phyloP scores from a whole-genome alignment of 2,113 vertebrate genomes.

The Trogon surrucura region DNA sequence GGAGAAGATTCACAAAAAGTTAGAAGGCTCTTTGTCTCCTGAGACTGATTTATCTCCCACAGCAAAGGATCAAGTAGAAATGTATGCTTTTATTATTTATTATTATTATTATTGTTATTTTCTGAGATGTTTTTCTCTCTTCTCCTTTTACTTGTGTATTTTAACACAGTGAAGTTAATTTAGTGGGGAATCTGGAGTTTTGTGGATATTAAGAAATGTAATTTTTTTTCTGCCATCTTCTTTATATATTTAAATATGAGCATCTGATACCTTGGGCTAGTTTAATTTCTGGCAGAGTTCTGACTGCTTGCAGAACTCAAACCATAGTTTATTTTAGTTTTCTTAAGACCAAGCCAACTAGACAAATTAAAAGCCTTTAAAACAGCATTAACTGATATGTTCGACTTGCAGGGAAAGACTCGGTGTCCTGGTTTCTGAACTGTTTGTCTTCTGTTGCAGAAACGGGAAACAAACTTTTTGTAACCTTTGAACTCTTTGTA shows the following conservation, averaged over 20 bases:
- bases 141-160: not conserved
- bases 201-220: not conserved
- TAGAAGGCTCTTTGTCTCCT: constrained; percentile 91
- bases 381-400: not conserved
- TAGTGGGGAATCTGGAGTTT: not conserved
- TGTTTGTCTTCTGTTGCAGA: not conserved
- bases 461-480: not conserved
- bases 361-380: not conserved
- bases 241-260: not conserved
- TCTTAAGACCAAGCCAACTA: not conserved
- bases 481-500: not conserved
- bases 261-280: not conserved
- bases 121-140: not conserved
- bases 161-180: not conserved
- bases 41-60: constrained; percentile 90
- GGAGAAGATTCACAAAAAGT: constrained; percentile 91
- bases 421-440: not conserved
- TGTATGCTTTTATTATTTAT: constrained; percentile 80
- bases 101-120: not conserved
- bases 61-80: constrained; percentile 99
- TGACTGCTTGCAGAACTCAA: not conserved
- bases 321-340: not conserved
- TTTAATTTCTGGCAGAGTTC: not conserved
- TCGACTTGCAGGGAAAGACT: not conserved
- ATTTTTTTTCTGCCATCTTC: not conserved